These are phyloP conservation scores for Nomada ferruginata DNA, from an alignment of 2,888 invertebrate species.

Conservation along the genomic window DNA sequence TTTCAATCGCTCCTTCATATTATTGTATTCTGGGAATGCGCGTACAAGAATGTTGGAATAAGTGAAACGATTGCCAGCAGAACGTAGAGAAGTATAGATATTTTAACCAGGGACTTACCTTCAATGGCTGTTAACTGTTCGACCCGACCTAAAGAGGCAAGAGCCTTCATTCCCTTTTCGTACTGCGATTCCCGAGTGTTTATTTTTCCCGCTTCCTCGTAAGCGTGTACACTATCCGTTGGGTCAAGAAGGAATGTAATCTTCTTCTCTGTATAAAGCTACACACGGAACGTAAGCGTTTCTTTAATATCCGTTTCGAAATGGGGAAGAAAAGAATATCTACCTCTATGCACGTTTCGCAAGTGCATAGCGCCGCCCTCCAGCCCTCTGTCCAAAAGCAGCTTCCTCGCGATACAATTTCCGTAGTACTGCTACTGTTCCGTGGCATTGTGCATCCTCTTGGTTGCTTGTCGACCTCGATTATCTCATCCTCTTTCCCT, in stretches of 20 bases:
- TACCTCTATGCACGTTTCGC: slow-evolving; percentile 86
- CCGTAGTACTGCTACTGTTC: slow-evolving; percentile 8
- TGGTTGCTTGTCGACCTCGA: slow-evolving; percentile 68
- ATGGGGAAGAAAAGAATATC: not conserved
- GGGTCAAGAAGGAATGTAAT: slow-evolving; percentile 91
- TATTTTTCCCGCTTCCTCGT: slow-evolving; percentile 91
- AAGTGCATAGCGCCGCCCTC: slow-evolving; percentile 91
- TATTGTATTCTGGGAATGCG: slow-evolving; percentile 90
- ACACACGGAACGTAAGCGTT: slow-evolving; percentile 67
- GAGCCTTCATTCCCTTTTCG: slow-evolving; percentile 91
- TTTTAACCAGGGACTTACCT: slow-evolving; percentile 80
- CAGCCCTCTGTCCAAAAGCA: slow-evolving; percentile 92
- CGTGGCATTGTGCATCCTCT: slow-evolving; percentile 76
- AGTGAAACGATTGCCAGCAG: not conserved
- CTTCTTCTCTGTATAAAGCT: slow-evolving; percentile 89
- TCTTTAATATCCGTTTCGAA: not conserved
- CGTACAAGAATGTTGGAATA: not conserved
- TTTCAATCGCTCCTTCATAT: slow-evolving; percentile 92
- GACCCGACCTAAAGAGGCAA: slow-evolving; percentile 92
- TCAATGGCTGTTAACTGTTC: slow-evolving; percentile 93
- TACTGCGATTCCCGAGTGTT: slow-evolving; percentile 87
- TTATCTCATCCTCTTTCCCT: slow-evolving; percentile 44
- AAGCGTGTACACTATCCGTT: slow-evolving; percentile 93
- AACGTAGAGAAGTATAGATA: too few relatives aligned
- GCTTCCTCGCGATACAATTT: slow-evolving; percentile 84